Conservation (phyloP, 2,797 vertebrate species). For the Chelon auratus region DNA sequence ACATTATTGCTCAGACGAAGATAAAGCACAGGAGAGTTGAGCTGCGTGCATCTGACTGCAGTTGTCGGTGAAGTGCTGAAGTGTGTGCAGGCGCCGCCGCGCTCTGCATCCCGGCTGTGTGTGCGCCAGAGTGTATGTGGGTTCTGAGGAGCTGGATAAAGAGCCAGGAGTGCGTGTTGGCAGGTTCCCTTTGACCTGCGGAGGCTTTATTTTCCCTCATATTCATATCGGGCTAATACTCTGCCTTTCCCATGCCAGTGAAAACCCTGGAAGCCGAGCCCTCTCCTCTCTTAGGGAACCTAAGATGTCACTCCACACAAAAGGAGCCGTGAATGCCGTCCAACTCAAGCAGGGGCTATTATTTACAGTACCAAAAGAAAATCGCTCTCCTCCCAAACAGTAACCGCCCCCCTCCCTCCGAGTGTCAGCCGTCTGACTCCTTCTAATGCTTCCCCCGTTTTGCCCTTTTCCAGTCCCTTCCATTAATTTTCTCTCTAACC, state of each 20-base stretch:
- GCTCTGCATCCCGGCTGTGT: background rate
- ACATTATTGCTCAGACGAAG: constrained; percentile 48
- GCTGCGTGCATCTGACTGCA: constrained; percentile 27
- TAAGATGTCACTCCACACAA: constrained; percentile 81
- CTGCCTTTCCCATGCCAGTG: constrained; percentile 78
- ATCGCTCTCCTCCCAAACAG: constrained; percentile 60
- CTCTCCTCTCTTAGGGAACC: constrained; percentile 77
- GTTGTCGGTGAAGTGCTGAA: constrained; percentile 10
- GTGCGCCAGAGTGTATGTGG: constrained; percentile 43
- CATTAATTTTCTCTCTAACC: constrained; percentile 51
- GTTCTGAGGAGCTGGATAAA: constrained; percentile 57
- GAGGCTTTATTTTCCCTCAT: constrained; percentile 74
- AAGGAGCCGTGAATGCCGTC: constrained; percentile 80
- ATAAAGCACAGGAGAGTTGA: constrained; percentile 54
- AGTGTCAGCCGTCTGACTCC: constrained; percentile 68
- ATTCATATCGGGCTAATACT: constrained; percentile 77
- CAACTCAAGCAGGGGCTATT: constrained; percentile 84
- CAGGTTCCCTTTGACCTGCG: constrained; percentile 77
- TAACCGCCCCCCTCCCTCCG: constrained; percentile 14
- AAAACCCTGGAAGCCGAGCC: constrained; percentile 72
- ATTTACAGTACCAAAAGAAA: constrained; percentile 84
- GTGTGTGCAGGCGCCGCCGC: constrained; percentile 20
- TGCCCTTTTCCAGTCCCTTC: constrained; percentile 54
- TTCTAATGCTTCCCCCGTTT: constrained; percentile 64
- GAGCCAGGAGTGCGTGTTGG: constrained; percentile 68